These are phyloP conservation scores for Napeogenes sylphis DNA, from an alignment of 2,888 invertebrate genomes.

Conservation along the genomic window DNA sequence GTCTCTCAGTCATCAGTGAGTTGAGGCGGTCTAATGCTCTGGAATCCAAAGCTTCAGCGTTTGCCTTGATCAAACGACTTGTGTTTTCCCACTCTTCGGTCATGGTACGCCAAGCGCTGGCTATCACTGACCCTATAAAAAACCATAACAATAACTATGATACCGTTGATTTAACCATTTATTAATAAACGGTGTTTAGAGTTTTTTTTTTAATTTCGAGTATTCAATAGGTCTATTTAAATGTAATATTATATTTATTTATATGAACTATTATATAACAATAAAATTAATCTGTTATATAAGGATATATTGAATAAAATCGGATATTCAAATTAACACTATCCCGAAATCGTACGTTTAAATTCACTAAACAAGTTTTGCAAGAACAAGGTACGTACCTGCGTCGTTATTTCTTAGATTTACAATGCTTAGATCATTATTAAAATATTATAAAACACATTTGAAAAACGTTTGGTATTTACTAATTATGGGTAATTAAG, in stretches of 20 bases:
- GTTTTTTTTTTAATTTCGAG: too few species aligned
- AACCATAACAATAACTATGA: slow-evolving; percentile 8
- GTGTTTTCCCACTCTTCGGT: slow-evolving; percentile 94
- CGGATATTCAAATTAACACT: slow-evolving; percentile 16
- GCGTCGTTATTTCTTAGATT: slow-evolving; percentile 19
- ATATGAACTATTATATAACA: not conserved
- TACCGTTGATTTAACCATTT: too few species aligned
- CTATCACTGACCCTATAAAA: slow-evolving; percentile 79
- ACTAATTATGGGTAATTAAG: not conserved
- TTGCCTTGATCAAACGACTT: slow-evolving; percentile 87
- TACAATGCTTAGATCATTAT: slow-evolving; percentile 7
- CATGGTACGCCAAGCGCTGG: slow-evolving; percentile 88
- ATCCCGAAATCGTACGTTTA: slow-evolving; percentile 13
- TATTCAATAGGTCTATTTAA: too few species aligned
- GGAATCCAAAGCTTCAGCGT: slow-evolving; percentile 90
- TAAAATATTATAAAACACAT: not conserved
- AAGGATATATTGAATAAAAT: slow-evolving; percentile 4
- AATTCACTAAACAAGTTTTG: slow-evolving; percentile 26
- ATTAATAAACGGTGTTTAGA: too few species aligned
- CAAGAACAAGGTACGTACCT: slow-evolving; percentile 13
- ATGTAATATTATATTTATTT: not conserved
- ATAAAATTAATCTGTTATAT: too few species aligned
- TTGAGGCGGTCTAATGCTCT: slow-evolving; percentile 89
- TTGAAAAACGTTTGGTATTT: not conserved
- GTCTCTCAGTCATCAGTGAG: slow-evolving; percentile 89